Base-by-base conservation (phyloP, 2,888 invertebrate species). In the Dichetophora obliterata region DNA sequence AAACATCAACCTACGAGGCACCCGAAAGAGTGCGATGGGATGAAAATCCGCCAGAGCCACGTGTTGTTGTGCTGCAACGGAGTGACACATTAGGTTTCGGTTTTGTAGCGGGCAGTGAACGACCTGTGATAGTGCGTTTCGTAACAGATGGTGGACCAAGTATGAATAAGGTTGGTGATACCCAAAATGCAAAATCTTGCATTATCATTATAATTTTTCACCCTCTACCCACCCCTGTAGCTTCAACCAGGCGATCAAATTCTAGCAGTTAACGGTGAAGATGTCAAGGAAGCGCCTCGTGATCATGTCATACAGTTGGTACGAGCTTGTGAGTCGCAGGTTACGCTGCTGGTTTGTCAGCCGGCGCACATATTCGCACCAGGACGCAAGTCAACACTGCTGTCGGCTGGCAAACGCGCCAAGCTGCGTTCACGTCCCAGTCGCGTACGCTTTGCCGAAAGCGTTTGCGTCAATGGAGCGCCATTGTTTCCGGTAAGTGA, bases 51-150 rank as follows among this genome's bases (percentile, higher is more conserved):
- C 96, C 96, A 0, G 93, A 94, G 78, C 96, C 96, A 0, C 90
- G 96, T 14, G 91, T 93, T 72, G 94, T 96, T 76, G 92, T 92
- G 80, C 91, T 97, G 80, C 91, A 92, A 81, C 90, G 97, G 61
- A 94, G 95, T 82, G 91, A 94, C 0, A 93, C 95, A 75, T 91
- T 96, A 79, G 97, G 97, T 0, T 98, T 97, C 88, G 98, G 98
- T 2, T 98, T 98, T 89, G 97, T 98, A n/a, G 97, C 97, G 0
- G 97, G 98, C 16, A 96, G 96, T 52, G 97, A 98, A 89, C 93
- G 94, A 84, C 98, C 98, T 0, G 97, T 97, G 69, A 94, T 97
- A 77, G 97, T 98, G 31, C 92, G 98, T 79, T 95, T 95, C 86
- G 95, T 95, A 19, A 95, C 95, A 0, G 95, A 95, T 90, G 96